Base-by-base conservation (phyloP, 2,797 vertebrate species). In the Carapus acus region DNA sequence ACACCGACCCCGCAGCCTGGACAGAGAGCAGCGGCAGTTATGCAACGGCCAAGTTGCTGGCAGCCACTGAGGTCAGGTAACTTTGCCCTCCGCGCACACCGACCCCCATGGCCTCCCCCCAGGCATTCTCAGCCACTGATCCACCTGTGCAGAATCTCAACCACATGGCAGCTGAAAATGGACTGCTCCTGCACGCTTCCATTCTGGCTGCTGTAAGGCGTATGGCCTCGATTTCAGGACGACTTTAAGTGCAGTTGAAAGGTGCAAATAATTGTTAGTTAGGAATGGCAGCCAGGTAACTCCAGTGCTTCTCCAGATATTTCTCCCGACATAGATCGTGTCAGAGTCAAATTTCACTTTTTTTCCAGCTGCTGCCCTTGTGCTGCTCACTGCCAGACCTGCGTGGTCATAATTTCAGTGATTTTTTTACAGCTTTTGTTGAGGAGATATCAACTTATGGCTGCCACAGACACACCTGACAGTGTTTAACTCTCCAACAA, bases 1-100 rank as follows among this genome's bases (percentile, higher is more conserved):
- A 48, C 49, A 79, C 69, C 54, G 58, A 62, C 53, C 39, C 44
- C 4, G 55, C 68, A 67, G 50, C 44, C 47, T 20, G 33, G 33
- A 16, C 14, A 67, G n/a, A n/a, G n/a, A n/a, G n/a, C n/a, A n/a
- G n/a, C n/a, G n/a, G n/a, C n/a, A n/a, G n/a, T 83, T 81, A 82
- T 59, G 58, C 42, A 82, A 85, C 7, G 4, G 31, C 8, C 16
- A 62, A 74, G 65, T 66, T 80, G 77, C 62, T 78, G 69, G 69
- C 55, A 68, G 51, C 55, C n/a, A 59, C 65, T 74, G 51, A 65
- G 46, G 47, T 73, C 65, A 72, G 69, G 73, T 80, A 79, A 13
- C 76, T 65, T 54, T 74, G 58, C 45, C n/a, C 9, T 27, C 24
- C 9, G 24, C 5, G 24, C 24, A 45, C 57, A 53, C 14, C 24